Evolutionary conservation across 2,113 vertebrate species (phyloP), one percentile per base, ranked within the genome.

Genomic region (Malurus cyaneus): DNA sequence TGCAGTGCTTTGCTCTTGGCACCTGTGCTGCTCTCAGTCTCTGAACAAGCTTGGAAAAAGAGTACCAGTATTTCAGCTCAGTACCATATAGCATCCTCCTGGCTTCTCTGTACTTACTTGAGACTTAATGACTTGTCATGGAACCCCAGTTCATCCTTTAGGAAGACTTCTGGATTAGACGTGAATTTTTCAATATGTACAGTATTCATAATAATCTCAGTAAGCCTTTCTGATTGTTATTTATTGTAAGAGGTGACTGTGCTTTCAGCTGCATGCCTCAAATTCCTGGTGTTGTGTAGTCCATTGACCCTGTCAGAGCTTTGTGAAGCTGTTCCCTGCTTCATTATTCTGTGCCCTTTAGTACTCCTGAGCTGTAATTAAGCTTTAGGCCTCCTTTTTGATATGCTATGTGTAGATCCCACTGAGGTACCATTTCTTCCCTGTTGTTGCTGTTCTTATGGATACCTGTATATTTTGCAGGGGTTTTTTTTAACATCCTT

Each of bases 21-120:
- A 12, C 32, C n/a, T 61, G 6, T 9, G 3, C 25, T 62, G 8
- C 46, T 74, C 29, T 17, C 10, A 25, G 41, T 34, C 20, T 62
- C 47, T 59, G 29, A 39, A n/a, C 26, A 50, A 21, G 24, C 74
- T 60, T 59, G 49, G 26, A 54, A 44, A 56, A 74, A 16, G 14
- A 24, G 10, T 65, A 12, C 15, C 14, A 20, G 2, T 83, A 11
- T 46, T 69, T 65, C 59, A 74, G 18, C 52, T 62, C 29, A 21
- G 64, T 54, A 18, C n/a, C 1, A 0, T 17, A 1, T 4, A 34
- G 21, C 1, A 1, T 52, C 49, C 34, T 42, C 29, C 49, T 64
- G 34, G 64, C 2, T 2, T 59, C 18, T 8, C 9, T 74, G 2
- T 49, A 15, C 7, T 44, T 72, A 23, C 3, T 7, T 42, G 36